Evolutionary conservation across 2,797 vertebrate genomes (phyloP).

Genomic region (Darevskia nairensis): DNA sequence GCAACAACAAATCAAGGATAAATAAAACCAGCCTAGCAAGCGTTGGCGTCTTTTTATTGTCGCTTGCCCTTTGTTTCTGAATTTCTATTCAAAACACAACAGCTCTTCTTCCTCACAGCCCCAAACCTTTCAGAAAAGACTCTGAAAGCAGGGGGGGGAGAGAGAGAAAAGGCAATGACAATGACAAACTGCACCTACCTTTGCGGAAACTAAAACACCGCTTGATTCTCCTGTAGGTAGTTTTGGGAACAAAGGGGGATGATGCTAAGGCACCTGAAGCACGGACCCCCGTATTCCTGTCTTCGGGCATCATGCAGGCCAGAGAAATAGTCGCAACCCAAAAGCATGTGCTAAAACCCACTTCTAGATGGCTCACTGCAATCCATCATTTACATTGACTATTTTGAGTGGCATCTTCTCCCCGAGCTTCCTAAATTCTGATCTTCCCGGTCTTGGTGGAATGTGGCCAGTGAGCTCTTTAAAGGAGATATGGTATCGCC

Average conservation of each 20-base stretch:
- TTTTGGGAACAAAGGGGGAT: slow-evolving; percentile 82
- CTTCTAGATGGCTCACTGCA: slow-evolving; percentile 24
- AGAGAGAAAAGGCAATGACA: background rate
- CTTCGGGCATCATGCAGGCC: slow-evolving; percentile 84
- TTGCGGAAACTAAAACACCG: slow-evolving; percentile 86
- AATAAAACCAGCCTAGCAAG: slow-evolving; percentile 52
- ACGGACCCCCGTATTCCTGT: slow-evolving; percentile 76
- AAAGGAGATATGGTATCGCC: slow-evolving; percentile 33
- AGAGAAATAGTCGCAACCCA: slow-evolving; percentile 34
- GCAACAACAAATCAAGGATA: slow-evolving; percentile 56
- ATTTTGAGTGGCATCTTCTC: slow-evolving; percentile 48
- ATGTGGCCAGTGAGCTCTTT: slow-evolving; percentile 50
- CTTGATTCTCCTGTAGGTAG: slow-evolving; percentile 86
- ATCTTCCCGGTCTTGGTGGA: slow-evolving; percentile 57
- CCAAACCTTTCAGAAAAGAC: background rate
- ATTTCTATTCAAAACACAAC: slow-evolving; percentile 28
- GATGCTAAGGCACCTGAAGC: slow-evolving; percentile 80
- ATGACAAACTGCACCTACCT: slow-evolving; percentile 77
- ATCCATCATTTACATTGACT: slow-evolving; percentile 51
- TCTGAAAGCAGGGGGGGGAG: slow-evolving; percentile 8
- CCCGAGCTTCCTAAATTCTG: slow-evolving; percentile 23
- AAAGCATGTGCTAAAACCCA: slow-evolving; percentile 62
- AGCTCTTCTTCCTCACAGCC: background rate
- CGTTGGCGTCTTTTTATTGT: slow-evolving; percentile 46
- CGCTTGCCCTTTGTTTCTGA: slow-evolving; percentile 44